A percentile compares a stretch with the other conserved stretches of the same genome.
Evolutionary conservation across 2,888 invertebrate genomes (phyloP).

Genomic region (Limenitis arthemis): DNA sequence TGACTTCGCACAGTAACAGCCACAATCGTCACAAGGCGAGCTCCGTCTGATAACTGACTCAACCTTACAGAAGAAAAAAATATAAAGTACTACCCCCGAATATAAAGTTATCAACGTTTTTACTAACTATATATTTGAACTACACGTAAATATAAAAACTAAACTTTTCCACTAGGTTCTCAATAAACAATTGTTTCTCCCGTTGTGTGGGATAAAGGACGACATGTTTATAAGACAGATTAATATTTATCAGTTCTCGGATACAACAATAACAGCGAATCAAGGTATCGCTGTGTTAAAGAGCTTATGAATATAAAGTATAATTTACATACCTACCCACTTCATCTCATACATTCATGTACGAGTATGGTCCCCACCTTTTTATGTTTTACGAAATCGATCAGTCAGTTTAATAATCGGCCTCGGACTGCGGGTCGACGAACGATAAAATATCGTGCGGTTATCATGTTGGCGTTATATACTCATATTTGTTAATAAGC

Average conservation of each 20-base stretch:
- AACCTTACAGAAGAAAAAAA: no score
- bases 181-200: slow-evolving; percentile 34
- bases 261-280: slow-evolving; percentile 46
- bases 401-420: slow-evolving; percentile 22
- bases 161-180: slow-evolving; percentile 38
- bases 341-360: slow-evolving; percentile 43
- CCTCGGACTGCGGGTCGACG: slow-evolving; percentile 38
- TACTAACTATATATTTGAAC: neutral
- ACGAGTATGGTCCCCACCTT: slow-evolving; percentile 24
- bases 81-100: no score
- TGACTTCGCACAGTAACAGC: no score
- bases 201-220: slow-evolving; percentile 34
- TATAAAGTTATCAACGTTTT: no score
- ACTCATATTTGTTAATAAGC: slow-evolving; percentile 44
- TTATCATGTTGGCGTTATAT: slow-evolving; percentile 37
- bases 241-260: slow-evolving; percentile 58
- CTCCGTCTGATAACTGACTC: no score
- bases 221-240: slow-evolving; percentile 36
- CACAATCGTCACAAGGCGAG: no score
- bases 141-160: slow-evolving; percentile 25
- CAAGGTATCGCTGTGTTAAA: slow-evolving; percentile 46
- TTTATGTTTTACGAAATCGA: slow-evolving; percentile 32
- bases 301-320: slow-evolving; percentile 55
- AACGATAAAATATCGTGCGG: slow-evolving; percentile 43
- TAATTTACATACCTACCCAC: slow-evolving; percentile 40